A percentile compares a stretch with the other conserved stretches of the same genome.
Evolutionary conservation across 2,888 invertebrate genomes (phyloP).

Genomic region (Philaethria dido): DNA sequence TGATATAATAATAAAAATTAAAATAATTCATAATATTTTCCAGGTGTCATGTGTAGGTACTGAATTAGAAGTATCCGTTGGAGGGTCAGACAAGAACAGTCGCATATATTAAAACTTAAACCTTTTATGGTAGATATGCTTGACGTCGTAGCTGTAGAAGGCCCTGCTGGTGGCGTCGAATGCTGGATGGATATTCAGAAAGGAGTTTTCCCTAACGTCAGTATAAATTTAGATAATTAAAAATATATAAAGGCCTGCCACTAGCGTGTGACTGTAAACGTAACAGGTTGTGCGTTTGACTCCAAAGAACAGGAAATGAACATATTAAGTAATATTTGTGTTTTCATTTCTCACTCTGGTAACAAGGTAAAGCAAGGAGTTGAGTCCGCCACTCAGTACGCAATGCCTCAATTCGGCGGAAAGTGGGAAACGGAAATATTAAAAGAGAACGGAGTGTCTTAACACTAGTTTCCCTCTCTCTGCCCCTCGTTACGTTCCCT

Average conservation of each 20-base stretch:
- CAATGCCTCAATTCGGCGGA: too few relatives aligned
- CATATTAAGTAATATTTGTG: too few relatives aligned
- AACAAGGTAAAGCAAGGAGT: too few relatives aligned
- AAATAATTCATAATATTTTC: conserved; percentile 26
- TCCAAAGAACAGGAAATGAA: too few relatives aligned
- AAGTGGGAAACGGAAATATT: too few relatives aligned
- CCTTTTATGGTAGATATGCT: conserved; percentile 89
- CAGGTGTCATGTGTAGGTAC: conserved; percentile 77
- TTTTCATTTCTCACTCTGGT: too few relatives aligned
- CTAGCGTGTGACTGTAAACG: too few relatives aligned
- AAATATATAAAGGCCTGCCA: background rate
- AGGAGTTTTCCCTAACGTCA: conserved; percentile 87
- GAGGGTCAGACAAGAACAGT: conserved; percentile 55
- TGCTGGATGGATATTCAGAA: conserved; percentile 91
- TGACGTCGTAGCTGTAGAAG: conserved; percentile 87
- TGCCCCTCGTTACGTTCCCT: too few relatives aligned
- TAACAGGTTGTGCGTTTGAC: too few relatives aligned
- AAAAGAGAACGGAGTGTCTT: too few relatives aligned
- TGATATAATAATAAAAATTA: background rate
- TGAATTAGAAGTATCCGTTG: conserved; percentile 67
- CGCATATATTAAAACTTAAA: conserved; percentile 76
- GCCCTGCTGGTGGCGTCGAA: conserved; percentile 86
- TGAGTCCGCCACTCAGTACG: too few relatives aligned
- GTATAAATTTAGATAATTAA: conserved; percentile 42
- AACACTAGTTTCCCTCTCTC: too few relatives aligned